A percentile compares a stretch with the other conserved stretches of the same genome.
Evolutionary conservation across 1,140 invertebrate species (phyloP).

Genomic region (Propsilocerus akamusi): DNA sequence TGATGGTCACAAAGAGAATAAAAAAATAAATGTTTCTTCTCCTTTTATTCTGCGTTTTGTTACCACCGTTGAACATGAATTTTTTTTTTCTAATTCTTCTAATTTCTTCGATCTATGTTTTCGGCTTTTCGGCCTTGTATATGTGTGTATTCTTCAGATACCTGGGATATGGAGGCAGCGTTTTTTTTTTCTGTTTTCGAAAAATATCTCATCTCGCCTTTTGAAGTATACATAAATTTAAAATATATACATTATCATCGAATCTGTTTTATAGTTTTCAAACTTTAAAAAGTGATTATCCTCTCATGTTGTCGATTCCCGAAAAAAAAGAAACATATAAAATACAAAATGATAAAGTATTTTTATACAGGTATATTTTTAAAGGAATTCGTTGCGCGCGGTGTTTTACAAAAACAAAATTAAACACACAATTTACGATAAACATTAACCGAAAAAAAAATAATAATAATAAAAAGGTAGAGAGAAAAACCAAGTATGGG

Average conservation of each 20-base stretch:
- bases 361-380: not conserved
- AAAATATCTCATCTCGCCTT: no score
- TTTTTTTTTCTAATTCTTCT: slow-evolving; percentile 4
- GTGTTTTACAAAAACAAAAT: slow-evolving; percentile 4
- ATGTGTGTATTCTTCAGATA: no score
- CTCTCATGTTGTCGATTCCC: slow-evolving; percentile 3
- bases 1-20: not conserved
- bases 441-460: slow-evolving; percentile 3
- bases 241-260: slow-evolving; percentile 3
- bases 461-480: slow-evolving; percentile 2
- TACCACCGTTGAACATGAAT: not conserved
- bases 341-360: slow-evolving; percentile 4
- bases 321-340: not conserved
- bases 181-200: no score
- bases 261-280: slow-evolving; percentile 2
- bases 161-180: no score
- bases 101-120: not conserved
- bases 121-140: no score
- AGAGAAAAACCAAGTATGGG: no score
- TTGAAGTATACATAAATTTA: not conserved
- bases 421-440: slow-evolving; percentile 3
- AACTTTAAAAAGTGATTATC: slow-evolving; percentile 4
- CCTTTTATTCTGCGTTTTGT: not conserved
- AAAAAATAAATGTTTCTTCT: not conserved
- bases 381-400: slow-evolving; percentile 2